A percentile compares a stretch with the other conserved stretches of the same genome.
Evolutionary conservation across 2,888 invertebrate species (phyloP).

Genomic region (Eupithecia tripunctaria): DNA sequence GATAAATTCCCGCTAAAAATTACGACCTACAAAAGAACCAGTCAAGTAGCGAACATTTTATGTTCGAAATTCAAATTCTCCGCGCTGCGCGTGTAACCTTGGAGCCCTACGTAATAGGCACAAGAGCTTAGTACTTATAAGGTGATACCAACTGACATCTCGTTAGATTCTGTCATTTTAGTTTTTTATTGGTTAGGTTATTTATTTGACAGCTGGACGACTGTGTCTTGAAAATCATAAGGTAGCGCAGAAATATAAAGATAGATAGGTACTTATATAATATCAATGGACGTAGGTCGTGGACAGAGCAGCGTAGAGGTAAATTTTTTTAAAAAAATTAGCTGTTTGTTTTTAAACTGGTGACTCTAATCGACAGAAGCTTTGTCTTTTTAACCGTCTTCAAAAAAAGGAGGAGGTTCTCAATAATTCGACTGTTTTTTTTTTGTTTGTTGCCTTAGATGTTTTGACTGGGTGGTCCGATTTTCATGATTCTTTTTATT

Average conservation of each 20-base stretch:
- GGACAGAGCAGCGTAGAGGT: no score
- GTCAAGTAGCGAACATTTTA: constrained; percentile 31
- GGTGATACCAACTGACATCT: constrained; percentile 5
- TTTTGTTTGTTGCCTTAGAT: no score
- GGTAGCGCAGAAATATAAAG: background rate
- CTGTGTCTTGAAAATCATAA: background rate
- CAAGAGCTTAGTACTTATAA: constrained; percentile 1
- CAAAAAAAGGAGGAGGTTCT: no score
- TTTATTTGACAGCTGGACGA: constrained; percentile 8
- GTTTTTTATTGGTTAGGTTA: constrained; percentile 13
- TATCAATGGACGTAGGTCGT: no score
- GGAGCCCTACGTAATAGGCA: constrained; percentile 30
- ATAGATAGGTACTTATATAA: no score
- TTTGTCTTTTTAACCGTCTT: no score
- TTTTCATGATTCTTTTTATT: no score
- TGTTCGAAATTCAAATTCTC: constrained; percentile 48
- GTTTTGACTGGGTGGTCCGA: no score
- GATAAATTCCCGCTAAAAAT: constrained; percentile 15
- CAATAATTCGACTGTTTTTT: no score
- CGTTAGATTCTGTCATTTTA: constrained; percentile 14
- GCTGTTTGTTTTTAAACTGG: no score
- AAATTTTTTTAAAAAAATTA: no score
- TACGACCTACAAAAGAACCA: constrained; percentile 31
- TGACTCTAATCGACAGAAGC: no score
- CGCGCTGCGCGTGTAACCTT: constrained; percentile 30